Base-by-base conservation (phyloP, 2,797 vertebrate species). In the Darevskia mixta region DNA sequence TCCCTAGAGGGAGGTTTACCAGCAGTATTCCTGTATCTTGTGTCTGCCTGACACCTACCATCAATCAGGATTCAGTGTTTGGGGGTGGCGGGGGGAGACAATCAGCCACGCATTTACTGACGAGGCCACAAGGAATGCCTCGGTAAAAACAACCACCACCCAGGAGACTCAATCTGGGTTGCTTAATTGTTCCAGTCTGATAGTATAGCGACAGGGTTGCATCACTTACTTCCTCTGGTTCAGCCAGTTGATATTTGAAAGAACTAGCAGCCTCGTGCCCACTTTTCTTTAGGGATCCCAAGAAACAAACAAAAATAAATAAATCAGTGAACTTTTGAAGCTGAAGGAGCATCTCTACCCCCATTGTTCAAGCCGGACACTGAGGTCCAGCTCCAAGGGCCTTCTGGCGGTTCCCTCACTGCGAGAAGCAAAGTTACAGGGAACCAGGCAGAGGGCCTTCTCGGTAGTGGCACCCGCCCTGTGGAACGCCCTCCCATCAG, bases 11-110 rank as follows among this genome's bases (percentile, higher is more conserved):
- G 20, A 49, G 13, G 13, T 88, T 91, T 86, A 79, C 79, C 72
- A 91, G 72, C 82, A 89, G 83, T 66, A 69, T 17, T 3, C 88
- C 73, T 82, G 17, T 41, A 29, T 58, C 15, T 0, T 0, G 5
- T 41, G 29, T 0, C 0, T 86, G 83, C 6, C 13, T 89, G 88
- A 79, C 86, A 86, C 66, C 71, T 41, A 1, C n/a, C 84, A 92
- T 43, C 87, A 79, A 92, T 43, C 88, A 83, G 11, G 20, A 55
- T 64, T 79, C 58, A 35, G 15, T 8, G 71, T n/a, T 2, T 23
- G 55, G 41, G 86, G 85, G 25, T 27, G 88, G 15, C 55, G 13
- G 58, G 41, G 41, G 58, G 43, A 64, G 29, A 29, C 82, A 85
- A 80, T 85, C 58, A 83, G 5, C 2, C 10, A 2, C 29, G 32